These are phyloP conservation scores for Plumapathes pennacea DNA, from an alignment of 92 coral and sea anemone genomes.

Conservation along the genomic window DNA sequence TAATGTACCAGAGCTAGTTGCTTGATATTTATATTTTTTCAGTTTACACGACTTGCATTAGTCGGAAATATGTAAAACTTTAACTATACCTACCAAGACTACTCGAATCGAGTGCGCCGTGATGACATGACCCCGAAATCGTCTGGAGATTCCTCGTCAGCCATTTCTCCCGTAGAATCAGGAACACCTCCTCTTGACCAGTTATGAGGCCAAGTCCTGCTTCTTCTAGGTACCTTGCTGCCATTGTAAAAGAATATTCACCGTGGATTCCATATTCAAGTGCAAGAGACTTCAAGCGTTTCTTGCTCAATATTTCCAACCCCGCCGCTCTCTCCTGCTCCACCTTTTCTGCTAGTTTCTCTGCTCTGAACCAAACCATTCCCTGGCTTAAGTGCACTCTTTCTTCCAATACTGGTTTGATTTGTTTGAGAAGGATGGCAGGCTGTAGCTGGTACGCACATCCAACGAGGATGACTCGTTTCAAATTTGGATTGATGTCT, in stretches of 20 bases:
- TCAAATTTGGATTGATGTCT: constrained; percentile 46
- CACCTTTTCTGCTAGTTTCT: constrained; percentile 10
- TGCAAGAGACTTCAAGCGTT: constrained; percentile 44
- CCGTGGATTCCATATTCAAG: constrained; percentile 60
- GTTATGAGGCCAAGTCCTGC: constrained; percentile 45
- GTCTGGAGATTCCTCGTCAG: constrained; percentile 39
- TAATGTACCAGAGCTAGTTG: too few species aligned
- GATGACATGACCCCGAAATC: constrained; percentile 23
- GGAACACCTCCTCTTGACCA: constrained; percentile 32
- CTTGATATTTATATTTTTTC: too few species aligned
- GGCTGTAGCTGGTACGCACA: constrained; percentile 23
- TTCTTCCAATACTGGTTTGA: constrained; percentile 7
- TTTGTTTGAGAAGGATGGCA: constrained; percentile 10
- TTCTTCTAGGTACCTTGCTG: constrained; percentile 46
- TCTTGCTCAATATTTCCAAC: constrained; percentile 16
- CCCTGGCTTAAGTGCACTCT: background rate
- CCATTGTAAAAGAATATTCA: constrained; percentile 15
- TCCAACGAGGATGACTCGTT: constrained; percentile 44
- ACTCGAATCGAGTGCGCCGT: constrained; percentile 29
- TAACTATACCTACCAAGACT: constrained; percentile 58
- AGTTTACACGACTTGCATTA: too few species aligned
- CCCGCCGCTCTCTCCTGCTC: constrained; percentile 9
- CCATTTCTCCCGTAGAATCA: constrained; percentile 47
- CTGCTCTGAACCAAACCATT: constrained; percentile 29
- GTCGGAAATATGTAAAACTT: too few species aligned